Percentiles rank a stretch among this genome's conserved stretches.
Conservation (phyloP, 2,797 vertebrate species). For the Helostoma temminkii region DNA sequence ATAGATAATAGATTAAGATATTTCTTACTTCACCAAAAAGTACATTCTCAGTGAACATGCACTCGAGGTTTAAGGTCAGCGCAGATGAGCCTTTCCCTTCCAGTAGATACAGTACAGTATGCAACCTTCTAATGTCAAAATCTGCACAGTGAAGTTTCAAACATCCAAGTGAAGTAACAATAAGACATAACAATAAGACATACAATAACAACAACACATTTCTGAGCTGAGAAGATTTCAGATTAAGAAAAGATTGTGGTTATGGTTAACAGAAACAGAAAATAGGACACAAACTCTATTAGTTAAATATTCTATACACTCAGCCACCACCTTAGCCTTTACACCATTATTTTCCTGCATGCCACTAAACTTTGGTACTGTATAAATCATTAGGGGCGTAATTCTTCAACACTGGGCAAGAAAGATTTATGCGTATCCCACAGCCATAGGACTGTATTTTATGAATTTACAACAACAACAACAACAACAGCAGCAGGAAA, state of each 20-base stretch:
- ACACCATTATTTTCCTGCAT: not conserved
- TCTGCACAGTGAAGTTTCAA: not conserved
- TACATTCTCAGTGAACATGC: not conserved
- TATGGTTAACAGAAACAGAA: not conserved
- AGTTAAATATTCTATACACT: not conserved
- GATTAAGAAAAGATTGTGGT: not conserved
- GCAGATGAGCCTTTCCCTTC: not conserved
- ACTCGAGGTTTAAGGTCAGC: not conserved
- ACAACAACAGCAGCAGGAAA: too few relatives aligned
- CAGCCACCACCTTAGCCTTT: not conserved
- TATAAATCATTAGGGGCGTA: not conserved
- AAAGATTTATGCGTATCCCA: not conserved
- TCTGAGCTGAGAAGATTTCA: not conserved
- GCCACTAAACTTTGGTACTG: not conserved
- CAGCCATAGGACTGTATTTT: not conserved
- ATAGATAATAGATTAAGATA: too few relatives aligned
- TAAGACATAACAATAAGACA: too few relatives aligned
- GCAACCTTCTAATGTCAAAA: not conserved
- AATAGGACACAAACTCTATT: not conserved
- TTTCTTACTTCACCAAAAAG: not conserved
- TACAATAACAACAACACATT: not conserved
- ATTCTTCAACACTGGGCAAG: not conserved
- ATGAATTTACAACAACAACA: not conserved
- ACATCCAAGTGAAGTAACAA: not conserved
- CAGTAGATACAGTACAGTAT: not conserved